Conservation (phyloP, 2,888 invertebrate genomes). For the Tachina fera region DNA sequence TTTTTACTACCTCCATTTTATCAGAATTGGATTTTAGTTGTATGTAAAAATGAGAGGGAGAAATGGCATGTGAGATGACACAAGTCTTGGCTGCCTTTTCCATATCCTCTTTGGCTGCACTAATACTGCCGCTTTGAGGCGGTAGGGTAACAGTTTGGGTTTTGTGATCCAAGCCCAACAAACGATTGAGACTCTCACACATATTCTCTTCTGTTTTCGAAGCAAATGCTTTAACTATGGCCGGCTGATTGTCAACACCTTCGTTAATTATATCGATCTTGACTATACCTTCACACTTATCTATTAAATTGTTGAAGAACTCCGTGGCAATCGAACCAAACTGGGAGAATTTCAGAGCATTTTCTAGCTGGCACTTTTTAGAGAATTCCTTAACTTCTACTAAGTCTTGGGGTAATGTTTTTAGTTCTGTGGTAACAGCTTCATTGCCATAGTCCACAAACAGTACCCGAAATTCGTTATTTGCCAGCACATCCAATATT, state of each 20-base stretch:
- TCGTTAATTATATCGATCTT: slow-evolving; percentile 76
- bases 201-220: slow-evolving; percentile 76
- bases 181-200: slow-evolving; percentile 76
- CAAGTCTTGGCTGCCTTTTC: slow-evolving; percentile 82
- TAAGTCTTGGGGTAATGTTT: slow-evolving; percentile 85
- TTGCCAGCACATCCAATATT: slow-evolving; percentile 88
- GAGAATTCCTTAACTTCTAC: slow-evolving; percentile 85
- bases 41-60: slow-evolving; percentile 89
- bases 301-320: slow-evolving; percentile 77
- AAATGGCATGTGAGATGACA: slow-evolving; percentile 87
- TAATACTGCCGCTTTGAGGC: slow-evolving; percentile 39
- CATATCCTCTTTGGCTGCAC: slow-evolving; percentile 29
- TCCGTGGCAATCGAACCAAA: slow-evolving; percentile 74
- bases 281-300: slow-evolving; percentile 78
- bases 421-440: slow-evolving; percentile 84
- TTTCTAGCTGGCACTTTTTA: slow-evolving; percentile 85
- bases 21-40: slow-evolving; percentile 84
- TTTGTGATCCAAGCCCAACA: slow-evolving; percentile 74
- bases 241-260: slow-evolving; percentile 70
- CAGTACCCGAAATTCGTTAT: slow-evolving; percentile 88
- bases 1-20: slow-evolving; percentile 77
- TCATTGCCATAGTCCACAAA: slow-evolving; percentile 89
- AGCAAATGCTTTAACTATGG: slow-evolving; percentile 76
- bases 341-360: slow-evolving; percentile 83
- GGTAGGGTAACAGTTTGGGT: slow-evolving; percentile 59